Base-by-base conservation (phyloP, 2,888 invertebrate species). In the Lycocerus yunnanus region DNA sequence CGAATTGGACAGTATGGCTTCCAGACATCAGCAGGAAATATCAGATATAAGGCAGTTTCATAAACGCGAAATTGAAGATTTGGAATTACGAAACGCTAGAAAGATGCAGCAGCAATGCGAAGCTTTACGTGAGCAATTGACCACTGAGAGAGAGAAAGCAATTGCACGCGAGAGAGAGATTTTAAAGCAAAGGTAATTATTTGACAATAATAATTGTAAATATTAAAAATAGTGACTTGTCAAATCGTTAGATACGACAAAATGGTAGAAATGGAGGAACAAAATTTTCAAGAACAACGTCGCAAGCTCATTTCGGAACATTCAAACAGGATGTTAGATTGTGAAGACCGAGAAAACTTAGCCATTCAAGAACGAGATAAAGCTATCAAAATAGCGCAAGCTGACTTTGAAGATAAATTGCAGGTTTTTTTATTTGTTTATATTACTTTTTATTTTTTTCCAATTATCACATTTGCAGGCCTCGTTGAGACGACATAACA, bases 1-100 rank as follows among this genome's bases (percentile, higher is more conserved):
- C 0, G 96, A 96, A 85, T 89, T 96, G 3, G 91, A 94, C 18
- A 92, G 91, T 81, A 94, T 96, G 92, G 92, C 93, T 27, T 91
- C 91, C 65, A 82, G 88, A 0, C 91, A 92, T 80, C 91, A 93
- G 80, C 90, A 91, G 82, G 92, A 93, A 81, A 85, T 95, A 72
- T 88, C 92, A 0, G 93, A 94, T 80, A 88, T 95, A 82, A 87
- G 93, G 13, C 89, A 91, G 0, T 88, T 91, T 69, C 93, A 93
- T 83, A 91, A 92, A 79, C 88, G 91, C 61, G 92, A 92, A 80
- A 89, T 94, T 2, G 89, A 91, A 68, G 93, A 93, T 75, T 85
- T 91, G 6, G 91, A 90, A 73, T 86, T 91, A 58, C 88, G 89
- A 11, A 91, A 92, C 15, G 89, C 91, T 2, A 85, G 91, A 20